These are phyloP conservation scores for Eclectus roratus DNA, from an alignment of 2,113 vertebrate species.

Conservation along the genomic window DNA sequence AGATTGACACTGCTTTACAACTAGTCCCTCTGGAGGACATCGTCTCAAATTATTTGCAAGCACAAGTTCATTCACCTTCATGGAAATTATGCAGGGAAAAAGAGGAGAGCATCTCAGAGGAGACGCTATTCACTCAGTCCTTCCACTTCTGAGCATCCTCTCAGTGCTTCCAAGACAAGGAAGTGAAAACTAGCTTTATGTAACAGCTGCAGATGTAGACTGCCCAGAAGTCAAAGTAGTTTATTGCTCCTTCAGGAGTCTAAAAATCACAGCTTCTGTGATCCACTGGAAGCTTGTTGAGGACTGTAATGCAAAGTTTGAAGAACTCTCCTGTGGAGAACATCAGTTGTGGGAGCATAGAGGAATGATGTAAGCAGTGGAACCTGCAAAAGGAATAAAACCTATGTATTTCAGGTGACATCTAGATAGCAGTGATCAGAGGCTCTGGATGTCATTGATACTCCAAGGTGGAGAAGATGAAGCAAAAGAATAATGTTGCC, in stretches of 20 bases:
- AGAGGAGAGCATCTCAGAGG: constrained; percentile 9
- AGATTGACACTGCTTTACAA: neutral
- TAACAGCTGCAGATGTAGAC: neutral
- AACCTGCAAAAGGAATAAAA: neutral
- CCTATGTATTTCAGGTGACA: neutral
- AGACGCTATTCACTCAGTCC: neutral
- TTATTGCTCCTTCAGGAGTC: neutral
- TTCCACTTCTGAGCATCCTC: constrained; percentile 10
- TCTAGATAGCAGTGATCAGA: neutral
- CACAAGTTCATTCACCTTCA: neutral
- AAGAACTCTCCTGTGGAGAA: neutral
- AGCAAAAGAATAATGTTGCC: neutral
- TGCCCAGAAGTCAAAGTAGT: constrained; percentile 6
- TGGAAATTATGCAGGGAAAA: neutral
- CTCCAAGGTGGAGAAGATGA: neutral
- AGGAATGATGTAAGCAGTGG: neutral
- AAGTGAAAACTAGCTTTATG: neutral
- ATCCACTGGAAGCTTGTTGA: neutral
- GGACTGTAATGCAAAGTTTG: neutral
- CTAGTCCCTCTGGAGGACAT: neutral
- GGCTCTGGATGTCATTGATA: neutral
- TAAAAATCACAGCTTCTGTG: constrained; percentile 6
- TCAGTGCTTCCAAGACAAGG: neutral
- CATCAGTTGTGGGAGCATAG: neutral
- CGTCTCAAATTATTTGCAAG: neutral